These are phyloP conservation scores for Artemia sinica DNA, from an alignment of 2,888 invertebrate genomes.

Conservation along the genomic window DNA sequence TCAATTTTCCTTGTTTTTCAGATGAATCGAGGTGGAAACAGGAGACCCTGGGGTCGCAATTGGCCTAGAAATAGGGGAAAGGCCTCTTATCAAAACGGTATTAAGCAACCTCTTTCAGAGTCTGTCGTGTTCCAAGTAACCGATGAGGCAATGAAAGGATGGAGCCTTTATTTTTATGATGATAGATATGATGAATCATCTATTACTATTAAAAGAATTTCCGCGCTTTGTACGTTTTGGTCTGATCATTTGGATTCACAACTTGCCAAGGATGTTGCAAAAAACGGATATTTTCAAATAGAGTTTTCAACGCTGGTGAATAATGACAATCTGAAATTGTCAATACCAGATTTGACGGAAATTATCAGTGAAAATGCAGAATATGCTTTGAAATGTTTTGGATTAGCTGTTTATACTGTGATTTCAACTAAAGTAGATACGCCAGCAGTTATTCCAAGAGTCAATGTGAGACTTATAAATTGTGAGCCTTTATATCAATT, in stretches of 20 bases:
- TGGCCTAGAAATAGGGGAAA: neutral
- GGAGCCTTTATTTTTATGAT: neutral
- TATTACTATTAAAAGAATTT: neutral
- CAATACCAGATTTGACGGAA: neutral
- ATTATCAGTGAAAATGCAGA: neutral
- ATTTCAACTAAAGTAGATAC: neutral
- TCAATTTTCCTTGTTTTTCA: neutral
- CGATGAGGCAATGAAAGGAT: constrained; percentile 6
- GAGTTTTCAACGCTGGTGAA: neutral
- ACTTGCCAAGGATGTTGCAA: neutral
- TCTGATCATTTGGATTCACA: neutral
- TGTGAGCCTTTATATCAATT: constrained; percentile 23
- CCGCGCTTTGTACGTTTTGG: neutral
- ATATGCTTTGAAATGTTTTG: neutral
- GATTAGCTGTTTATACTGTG: constrained; percentile 7
- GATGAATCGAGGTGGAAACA: constrained; percentile 8
- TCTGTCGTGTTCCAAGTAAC: neutral
- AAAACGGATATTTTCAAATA: neutral
- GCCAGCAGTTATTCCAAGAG: constrained; percentile 13
- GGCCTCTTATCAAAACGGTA: neutral
- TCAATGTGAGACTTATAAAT: constrained; percentile 20
- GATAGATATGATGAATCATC: neutral
- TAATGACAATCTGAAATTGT: neutral
- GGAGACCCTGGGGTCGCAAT: neutral
- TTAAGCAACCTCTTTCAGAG: neutral